phyloP scores from a whole-genome alignment of 2,797 vertebrate genomes.

The Amazona finschi region DNA sequence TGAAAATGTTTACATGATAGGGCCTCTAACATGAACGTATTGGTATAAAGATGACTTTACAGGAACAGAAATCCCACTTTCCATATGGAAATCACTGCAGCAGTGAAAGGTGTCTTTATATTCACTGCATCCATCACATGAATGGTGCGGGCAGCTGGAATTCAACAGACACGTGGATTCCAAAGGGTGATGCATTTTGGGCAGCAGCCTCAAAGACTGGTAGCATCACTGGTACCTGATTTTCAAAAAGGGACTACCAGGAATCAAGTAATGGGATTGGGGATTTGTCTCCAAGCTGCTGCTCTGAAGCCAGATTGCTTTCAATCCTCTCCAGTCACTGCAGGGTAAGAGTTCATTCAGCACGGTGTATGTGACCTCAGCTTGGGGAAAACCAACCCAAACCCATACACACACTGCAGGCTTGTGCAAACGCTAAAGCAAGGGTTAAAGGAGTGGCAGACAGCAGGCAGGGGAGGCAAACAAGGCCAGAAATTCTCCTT shows the following conservation, averaged over 20 bases:
- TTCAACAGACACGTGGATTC: rapidly evolving
- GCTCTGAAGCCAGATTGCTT: background rate
- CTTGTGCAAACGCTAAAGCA: background rate
- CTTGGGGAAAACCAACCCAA: background rate
- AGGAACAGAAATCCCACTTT: background rate
- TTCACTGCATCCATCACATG: background rate
- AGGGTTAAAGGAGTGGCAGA: background rate
- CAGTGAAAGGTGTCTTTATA: background rate
- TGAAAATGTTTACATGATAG: rapidly evolving
- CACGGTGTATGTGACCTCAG: rapidly evolving
- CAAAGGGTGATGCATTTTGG: background rate
- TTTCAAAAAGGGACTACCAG: background rate
- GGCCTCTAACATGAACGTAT: rapidly evolving
- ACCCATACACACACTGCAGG: rapidly evolving
- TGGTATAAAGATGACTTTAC: background rate
- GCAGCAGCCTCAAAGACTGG: background rate
- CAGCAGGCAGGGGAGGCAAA: background rate
- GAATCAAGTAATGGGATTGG: background rate
- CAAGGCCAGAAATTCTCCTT: background rate
- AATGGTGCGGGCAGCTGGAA: background rate
- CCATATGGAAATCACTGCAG: background rate
- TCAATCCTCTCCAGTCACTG: background rate
- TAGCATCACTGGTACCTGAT: background rate
- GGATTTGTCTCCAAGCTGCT: background rate
- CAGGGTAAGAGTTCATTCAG: background rate